Base-by-base conservation (phyloP, 1,140 invertebrate species). In the Camponotus pennsylvanicus region DNA sequence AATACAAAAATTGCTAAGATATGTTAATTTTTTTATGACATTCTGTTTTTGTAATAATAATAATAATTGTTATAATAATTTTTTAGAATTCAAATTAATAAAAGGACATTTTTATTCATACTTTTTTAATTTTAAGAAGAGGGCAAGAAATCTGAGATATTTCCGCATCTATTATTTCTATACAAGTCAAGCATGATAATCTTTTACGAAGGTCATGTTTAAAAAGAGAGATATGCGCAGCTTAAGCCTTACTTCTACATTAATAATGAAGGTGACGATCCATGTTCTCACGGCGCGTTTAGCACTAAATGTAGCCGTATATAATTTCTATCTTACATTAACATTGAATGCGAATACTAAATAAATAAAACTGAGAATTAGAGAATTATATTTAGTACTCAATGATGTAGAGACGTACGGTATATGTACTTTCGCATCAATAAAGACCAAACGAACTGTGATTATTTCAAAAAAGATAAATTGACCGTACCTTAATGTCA, bases 191-290 rank as follows among this genome's bases (percentile, higher is more conserved):
- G 66, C 37, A 80, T 57, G 66, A 80, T 18, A 63, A 70, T 66
- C 55, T 80, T 80, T 40, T 70, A 80, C 66, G 78, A 80, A 80
- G 78, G 78, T 80, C 78, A 80, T 71, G 66, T 80, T 80, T 80
- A 80, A 80, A 80, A 80, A 57, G 37, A 9, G 66, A 80, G 66
- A 57, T 70, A 57, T 70, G 78, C 78, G 34, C 78, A 70, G 78
- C 66, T 80, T 18, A 40, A 80, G 78, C 66, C 27, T 27, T 55
- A 78, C 42, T 49, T 27, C 13, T 21, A 70, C 52, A 80, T 66
- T 71, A 71, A 80, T 80, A 59, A 80, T 49, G 49, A 42, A 71
- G 37, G 78, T 67, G 66, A 80, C 49, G 78, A 80, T 59, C 78
- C 78, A n/a, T 71, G 34, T 45, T 32, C 49, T 80, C 49, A 80